These are phyloP conservation scores for Puntigrus tetrazona DNA, from an alignment of 2,113 vertebrate species.

Conservation along the genomic window DNA sequence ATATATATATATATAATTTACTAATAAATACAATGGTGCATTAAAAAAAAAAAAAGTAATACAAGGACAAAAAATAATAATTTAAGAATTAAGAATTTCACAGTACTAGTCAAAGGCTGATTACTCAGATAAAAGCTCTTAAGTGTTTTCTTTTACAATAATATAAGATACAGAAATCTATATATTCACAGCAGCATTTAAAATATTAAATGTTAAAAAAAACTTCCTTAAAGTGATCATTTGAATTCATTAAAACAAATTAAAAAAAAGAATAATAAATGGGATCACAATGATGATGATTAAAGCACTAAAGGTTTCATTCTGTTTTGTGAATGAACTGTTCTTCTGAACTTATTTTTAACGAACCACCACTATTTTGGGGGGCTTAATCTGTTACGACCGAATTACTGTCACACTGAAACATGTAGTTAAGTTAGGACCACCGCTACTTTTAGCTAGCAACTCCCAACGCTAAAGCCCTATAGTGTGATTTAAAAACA, in stretches of 20 bases:
- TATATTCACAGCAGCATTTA: not conserved
- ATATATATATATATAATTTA: not conserved
- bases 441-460: not conserved
- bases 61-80: not conserved
- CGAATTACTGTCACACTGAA: not conserved
- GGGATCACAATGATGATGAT: not conserved
- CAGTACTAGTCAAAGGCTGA: not conserved
- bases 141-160: not conserved
- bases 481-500: slow-evolving; percentile 20
- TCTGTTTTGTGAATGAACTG: not conserved
- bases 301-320: not conserved
- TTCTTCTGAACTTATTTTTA: not conserved
- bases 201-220: not conserved
- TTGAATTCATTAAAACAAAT: not conserved
- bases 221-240: no score
- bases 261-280: not conserved
- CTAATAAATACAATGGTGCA: not conserved
- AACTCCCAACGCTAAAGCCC: not conserved
- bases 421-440: not conserved
- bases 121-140: not conserved
- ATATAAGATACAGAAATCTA: not conserved
- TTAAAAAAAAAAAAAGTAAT: not conserved
- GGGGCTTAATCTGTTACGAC: not conserved
- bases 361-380: not conserved
- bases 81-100: not conserved